Base-by-base conservation (phyloP, 2,888 invertebrate genomes). In the Sinelater perroti region DNA sequence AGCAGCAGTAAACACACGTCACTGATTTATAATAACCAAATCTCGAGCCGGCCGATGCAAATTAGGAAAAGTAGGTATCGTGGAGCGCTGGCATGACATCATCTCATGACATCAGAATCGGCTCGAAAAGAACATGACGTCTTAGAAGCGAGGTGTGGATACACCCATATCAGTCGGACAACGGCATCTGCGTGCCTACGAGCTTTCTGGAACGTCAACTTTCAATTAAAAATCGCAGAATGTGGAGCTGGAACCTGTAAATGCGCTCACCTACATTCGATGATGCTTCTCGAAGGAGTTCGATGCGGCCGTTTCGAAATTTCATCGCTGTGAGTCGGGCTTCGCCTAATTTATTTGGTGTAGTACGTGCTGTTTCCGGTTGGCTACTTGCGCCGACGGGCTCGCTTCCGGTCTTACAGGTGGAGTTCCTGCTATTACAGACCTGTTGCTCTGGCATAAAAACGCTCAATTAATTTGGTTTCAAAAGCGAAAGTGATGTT, bases 391-490 rank as follows among this genome's bases (percentile, higher is more conserved):
- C 52, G 38, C 31, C 35, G 53, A 46, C 53, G 45, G 21, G 35
- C 35, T 21, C 21, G 45, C 46, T 53, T 53, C 53, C 53, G 53
- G 35, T 53, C 45, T 53, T 45, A 42, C 46, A 53, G 42, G 53
- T 53, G 53, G 38, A 46, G 53, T 53, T 53, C 46, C 52, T 52
- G 52, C 33, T 21, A 44, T 52, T 52, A 52, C 31, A 24, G 16
- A 44, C 44, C 44, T 28, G 28, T 44, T 44, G 28, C 14, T 44
- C 17, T 44, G 26, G 28, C 10, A 33, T 44, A 52, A 42, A 51
- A 44, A 26, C 44, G 10, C 18, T 20, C 13, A 42, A 50, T 52
- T 52, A 52, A 44, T 14, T 52, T 24, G 13, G 5, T 40, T 40
- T 16, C 1, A 28, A 28, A 16, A 5, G 14, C 8, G 35, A 35